Evolutionary conservation across 2,113 vertebrate genomes (phyloP), one percentile per base, ranked within the genome.

Genomic region (Nothocercus nigrocapillus): DNA sequence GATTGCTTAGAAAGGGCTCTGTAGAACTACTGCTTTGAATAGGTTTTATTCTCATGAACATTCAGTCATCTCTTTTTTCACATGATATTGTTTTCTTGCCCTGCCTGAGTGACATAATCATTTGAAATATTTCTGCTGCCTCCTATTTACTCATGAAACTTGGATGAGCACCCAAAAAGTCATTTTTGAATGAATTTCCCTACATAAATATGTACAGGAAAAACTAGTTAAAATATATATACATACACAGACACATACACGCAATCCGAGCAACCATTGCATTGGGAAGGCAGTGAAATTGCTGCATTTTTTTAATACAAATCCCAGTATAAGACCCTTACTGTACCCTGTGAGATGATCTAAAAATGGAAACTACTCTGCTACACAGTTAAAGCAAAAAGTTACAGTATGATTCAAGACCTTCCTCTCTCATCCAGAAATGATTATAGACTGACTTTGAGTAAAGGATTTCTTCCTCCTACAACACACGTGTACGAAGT

Each of bases 101-200:
- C 54, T 82, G 67, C 76, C 75, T 62, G 54, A 13, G 54, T 80
- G 59, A 96, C 59, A 91, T 73, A 90, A 85, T 81, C 32, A 74
- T 85, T 77, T 49, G 15, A 94, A 94, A 83, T 38, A 24, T 44
- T 62, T 93, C 82, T 85, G 70, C 63, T 16, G 66, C 58, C 16
- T 32, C 18, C 9, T 85, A 40, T 63, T 94, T 85, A 72, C 30
- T 47, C 68, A 72, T 9, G 70, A 82, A 93, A 86, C 28, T 88
- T 90, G 73, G 67, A 53, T 85, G 56, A n/a, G 22, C 53, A 54
- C 88, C 67, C n/a, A 13, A 66, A 94, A 95, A 91, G 25, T 16
- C n/a, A 73, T 91, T 81, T 90, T 87, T 79, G 34, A 90, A 90
- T 80, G 93, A 80, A 85, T 93, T 82, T 88, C n/a, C 44, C 59